phyloP scores from a whole-genome alignment of 2,113 vertebrate genomes.

The Podiceps cristatus region DNA sequence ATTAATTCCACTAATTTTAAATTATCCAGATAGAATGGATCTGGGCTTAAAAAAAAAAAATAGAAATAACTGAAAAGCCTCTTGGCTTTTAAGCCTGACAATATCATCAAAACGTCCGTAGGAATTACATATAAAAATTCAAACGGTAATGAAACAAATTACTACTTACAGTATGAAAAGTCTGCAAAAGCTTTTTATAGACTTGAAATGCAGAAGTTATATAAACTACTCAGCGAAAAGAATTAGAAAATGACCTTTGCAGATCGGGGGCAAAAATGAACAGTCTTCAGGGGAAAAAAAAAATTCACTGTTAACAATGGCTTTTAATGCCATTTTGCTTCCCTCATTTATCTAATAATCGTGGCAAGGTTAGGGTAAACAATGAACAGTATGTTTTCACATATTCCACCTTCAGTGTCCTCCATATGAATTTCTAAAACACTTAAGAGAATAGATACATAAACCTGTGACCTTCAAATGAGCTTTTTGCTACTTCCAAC shows the following conservation, averaged over 20 bases:
- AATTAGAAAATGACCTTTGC: conserved; percentile 85
- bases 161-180: conserved; percentile 79
- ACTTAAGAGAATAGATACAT: conserved; percentile 84
- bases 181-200: conserved; percentile 81
- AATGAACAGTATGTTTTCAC: conserved; percentile 84
- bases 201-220: conserved; percentile 84
- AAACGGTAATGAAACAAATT: conserved; percentile 81
- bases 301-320: conserved; percentile 74
- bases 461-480: conserved; percentile 85
- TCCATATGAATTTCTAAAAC: conserved; percentile 85
- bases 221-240: conserved; percentile 81
- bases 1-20: conserved; percentile 78
- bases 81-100: conserved; percentile 79
- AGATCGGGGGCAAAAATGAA: conserved; percentile 83
- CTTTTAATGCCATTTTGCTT: conserved; percentile 83
- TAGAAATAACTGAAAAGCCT: conserved; percentile 61
- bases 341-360: conserved; percentile 83
- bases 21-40: conserved; percentile 74
- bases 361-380: conserved; percentile 86
- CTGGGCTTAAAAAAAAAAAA: conserved; percentile 8
- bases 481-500: conserved; percentile 87
- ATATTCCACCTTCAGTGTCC: conserved; percentile 84
- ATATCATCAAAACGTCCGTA: conserved; percentile 77
- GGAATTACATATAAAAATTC: conserved; percentile 80
- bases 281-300: conserved; percentile 77